Conservation (phyloP, 2,888 invertebrate genomes). For the Rhingia campestris region DNA sequence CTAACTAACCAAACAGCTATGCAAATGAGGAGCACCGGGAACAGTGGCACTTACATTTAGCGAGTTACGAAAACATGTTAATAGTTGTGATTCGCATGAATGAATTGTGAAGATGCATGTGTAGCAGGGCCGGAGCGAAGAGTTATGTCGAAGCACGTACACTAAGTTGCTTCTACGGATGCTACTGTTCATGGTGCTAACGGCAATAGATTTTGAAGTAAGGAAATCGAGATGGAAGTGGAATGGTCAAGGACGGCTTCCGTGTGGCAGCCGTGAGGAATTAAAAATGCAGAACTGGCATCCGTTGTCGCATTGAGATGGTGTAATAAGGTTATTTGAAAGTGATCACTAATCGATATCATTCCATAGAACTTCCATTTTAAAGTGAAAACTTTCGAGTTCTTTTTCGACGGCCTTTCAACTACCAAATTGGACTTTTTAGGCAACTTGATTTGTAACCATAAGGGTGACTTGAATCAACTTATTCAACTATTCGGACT, state of each 20-base stretch:
- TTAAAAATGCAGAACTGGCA: conserved; percentile 13
- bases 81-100: conserved; percentile 70
- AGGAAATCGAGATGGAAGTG: conserved; percentile 14
- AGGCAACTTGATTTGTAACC: too few species aligned
- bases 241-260: conserved; percentile 17
- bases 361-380: not conserved
- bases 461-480: too few species aligned
- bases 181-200: conserved; percentile 4
- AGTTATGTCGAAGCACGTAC: not conserved
- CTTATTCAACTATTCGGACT: too few species aligned
- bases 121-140: conserved; percentile 16
- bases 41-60: conserved; percentile 68
- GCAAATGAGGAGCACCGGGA: conserved; percentile 63
- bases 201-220: conserved; percentile 40
- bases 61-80: conserved; percentile 69
- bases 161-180: conserved; percentile 11
- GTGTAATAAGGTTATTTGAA: conserved; percentile 23
- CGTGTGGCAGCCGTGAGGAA: not conserved
- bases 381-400: too few species aligned
- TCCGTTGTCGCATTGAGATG: conserved; percentile 6
- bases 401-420: too few species aligned
- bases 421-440: too few species aligned
- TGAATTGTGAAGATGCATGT: conserved; percentile 55
- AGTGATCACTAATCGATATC: conserved; percentile 21
- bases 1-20: conserved; percentile 72